Percentiles rank a stretch among this genome's conserved stretches.
Conservation (phyloP, 2,888 invertebrate species). For the Aquatica leii region DNA sequence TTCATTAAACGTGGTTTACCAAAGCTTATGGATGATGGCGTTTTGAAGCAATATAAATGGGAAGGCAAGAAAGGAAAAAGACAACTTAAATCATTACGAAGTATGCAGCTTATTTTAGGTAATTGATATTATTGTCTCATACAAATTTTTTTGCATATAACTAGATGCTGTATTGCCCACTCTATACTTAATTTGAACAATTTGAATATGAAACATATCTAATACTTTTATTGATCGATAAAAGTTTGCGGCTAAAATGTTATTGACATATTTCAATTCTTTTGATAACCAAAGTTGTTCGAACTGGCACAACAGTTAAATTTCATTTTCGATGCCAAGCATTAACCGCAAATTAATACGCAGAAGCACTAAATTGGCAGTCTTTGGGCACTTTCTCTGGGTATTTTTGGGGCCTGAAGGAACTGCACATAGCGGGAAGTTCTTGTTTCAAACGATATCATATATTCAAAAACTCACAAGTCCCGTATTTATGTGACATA, state of each 20-base stretch:
- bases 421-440: too few relatives aligned
- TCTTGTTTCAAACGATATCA: too few relatives aligned
- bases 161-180: background rate
- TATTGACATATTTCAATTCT: background rate
- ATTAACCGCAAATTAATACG: background rate
- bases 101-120: background rate
- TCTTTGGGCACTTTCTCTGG: background rate
- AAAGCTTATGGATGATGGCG: background rate
- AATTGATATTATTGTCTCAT: constrained; percentile 2
- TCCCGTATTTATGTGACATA: too few relatives aligned
- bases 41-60: background rate
- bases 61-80: background rate
- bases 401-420: background rate
- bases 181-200: background rate
- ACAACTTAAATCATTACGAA: background rate
- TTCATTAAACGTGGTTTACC: background rate
- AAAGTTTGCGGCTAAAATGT: background rate
- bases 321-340: background rate
- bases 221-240: constrained; percentile 1
- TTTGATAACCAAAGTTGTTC: background rate
- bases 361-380: background rate
- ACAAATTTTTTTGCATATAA: background rate
- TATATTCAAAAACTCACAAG: too few relatives aligned
- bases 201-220: background rate
- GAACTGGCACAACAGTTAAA: too few relatives aligned